Evolutionary conservation across 2,888 invertebrate genomes (phyloP).

Genomic region (Cosmorhoe ocellata): DNA sequence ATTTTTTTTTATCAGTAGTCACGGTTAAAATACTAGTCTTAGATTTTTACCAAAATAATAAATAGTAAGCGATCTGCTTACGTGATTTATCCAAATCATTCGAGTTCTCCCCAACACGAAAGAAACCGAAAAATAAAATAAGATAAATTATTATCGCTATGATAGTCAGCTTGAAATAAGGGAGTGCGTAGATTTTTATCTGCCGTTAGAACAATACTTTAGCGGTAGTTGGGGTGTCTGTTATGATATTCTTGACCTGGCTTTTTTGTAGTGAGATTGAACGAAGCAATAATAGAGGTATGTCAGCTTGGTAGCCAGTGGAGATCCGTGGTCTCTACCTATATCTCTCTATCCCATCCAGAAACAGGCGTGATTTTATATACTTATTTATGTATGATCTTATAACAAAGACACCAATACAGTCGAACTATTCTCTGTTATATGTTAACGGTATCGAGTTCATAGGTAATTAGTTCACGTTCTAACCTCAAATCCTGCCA

Average conservation of each 20-base stretch:
- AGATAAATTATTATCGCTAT: constrained; percentile 74
- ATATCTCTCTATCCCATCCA: too few species aligned
- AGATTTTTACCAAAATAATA: too few species aligned
- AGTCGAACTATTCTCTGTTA: neutral
- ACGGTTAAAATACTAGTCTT: neutral
- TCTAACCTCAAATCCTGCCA: neutral
- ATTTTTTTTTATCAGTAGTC: neutral
- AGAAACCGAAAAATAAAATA: constrained; percentile 61
- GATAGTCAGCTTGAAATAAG: constrained; percentile 64
- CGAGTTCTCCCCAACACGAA: constrained; percentile 46
- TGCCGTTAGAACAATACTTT: constrained; percentile 39
- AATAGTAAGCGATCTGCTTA: neutral
- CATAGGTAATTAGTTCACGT: constrained; percentile 6
- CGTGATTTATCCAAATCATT: constrained; percentile 47
- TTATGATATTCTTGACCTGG: neutral
- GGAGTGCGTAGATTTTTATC: constrained; percentile 35
- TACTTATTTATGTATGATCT: too few species aligned
- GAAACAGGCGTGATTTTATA: too few species aligned
- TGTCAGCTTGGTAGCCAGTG: too few species aligned
- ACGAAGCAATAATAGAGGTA: too few species aligned
- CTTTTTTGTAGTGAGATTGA: too few species aligned
- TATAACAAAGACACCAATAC: neutral
- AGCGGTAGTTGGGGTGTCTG: constrained; percentile 31
- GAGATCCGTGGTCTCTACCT: too few species aligned
- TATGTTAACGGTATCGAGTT: constrained; percentile 1